A percentile compares a stretch with the other conserved stretches of the same genome.
Conservation (phyloP, 2,888 invertebrate species). For the Mactromeris polynyma region DNA sequence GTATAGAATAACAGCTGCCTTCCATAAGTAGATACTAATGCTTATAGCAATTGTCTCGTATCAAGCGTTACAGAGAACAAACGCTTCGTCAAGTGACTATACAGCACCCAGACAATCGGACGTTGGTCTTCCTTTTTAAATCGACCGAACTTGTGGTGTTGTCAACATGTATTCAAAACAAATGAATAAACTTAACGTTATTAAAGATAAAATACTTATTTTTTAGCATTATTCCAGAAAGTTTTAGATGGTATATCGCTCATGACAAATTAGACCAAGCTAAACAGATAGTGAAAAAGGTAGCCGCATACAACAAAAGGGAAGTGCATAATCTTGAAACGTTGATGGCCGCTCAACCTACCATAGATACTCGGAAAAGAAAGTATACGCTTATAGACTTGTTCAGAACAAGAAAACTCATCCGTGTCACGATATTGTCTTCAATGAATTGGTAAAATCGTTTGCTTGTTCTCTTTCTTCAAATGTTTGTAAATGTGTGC, state of each 20-base stretch:
- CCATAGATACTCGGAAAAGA: not conserved
- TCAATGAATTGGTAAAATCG: constrained; percentile 21
- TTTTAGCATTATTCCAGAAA: constrained; percentile 33
- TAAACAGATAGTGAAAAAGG: not conserved
- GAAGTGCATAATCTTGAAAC: not conserved
- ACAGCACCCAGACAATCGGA: too few species aligned
- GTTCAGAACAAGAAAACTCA: constrained; percentile 36
- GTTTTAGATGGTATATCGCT: constrained; percentile 41
- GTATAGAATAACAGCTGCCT: too few species aligned
- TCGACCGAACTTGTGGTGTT: too few species aligned
- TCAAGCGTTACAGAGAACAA: too few species aligned
- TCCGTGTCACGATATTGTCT: constrained; percentile 1
- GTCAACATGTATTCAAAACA: too few species aligned
- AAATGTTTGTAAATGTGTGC: not conserved
- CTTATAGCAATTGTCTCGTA: too few species aligned
- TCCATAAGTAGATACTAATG: too few species aligned
- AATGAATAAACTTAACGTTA: too few species aligned
- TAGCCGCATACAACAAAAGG: constrained; percentile 7
- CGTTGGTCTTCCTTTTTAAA: too few species aligned
- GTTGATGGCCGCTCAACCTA: not conserved
- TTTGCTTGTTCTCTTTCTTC: not conserved
- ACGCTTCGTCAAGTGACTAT: too few species aligned
- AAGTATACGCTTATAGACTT: constrained; percentile 47
- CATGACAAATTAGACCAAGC: constrained; percentile 31
- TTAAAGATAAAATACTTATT: too few species aligned